These are phyloP conservation scores for Colius striatus DNA, from an alignment of 2,113 vertebrate species.

Conservation along the genomic window DNA sequence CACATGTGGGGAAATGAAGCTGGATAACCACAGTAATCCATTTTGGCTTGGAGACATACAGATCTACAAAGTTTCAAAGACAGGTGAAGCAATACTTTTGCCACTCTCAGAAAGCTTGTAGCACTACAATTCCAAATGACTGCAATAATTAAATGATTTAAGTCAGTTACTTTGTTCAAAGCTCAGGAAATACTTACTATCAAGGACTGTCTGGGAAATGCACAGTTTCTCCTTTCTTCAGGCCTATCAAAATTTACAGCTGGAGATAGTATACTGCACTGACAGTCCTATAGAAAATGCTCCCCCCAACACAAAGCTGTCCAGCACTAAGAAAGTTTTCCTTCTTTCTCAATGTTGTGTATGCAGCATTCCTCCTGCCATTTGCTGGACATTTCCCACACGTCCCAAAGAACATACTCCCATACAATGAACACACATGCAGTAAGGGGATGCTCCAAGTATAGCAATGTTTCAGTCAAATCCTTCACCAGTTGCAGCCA, in stretches of 20 bases:
- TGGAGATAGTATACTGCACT: background rate
- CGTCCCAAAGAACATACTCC: background rate
- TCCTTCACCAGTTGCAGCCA: background rate
- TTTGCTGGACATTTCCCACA: background rate
- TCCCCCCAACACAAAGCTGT: background rate
- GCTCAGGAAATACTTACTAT: background rate
- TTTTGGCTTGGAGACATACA: background rate
- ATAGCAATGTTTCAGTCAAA: background rate
- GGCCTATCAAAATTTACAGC: background rate
- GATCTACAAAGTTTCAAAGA: background rate
- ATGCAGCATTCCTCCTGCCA: background rate
- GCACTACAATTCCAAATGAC: background rate
- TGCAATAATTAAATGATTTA: background rate
- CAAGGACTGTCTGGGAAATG: background rate
- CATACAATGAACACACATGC: background rate
- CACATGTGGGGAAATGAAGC: background rate
- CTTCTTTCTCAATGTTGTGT: background rate
- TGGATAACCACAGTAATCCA: background rate
- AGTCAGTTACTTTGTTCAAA: background rate
- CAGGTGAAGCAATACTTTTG: background rate
- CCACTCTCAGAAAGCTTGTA: background rate
- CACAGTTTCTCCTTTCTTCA: background rate
- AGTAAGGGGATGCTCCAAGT: background rate
- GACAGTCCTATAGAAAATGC: background rate
- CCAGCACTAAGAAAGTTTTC: background rate